These are phyloP conservation scores for Motacilla alba DNA, from an alignment of 2,113 vertebrate species.

Conservation along the genomic window DNA sequence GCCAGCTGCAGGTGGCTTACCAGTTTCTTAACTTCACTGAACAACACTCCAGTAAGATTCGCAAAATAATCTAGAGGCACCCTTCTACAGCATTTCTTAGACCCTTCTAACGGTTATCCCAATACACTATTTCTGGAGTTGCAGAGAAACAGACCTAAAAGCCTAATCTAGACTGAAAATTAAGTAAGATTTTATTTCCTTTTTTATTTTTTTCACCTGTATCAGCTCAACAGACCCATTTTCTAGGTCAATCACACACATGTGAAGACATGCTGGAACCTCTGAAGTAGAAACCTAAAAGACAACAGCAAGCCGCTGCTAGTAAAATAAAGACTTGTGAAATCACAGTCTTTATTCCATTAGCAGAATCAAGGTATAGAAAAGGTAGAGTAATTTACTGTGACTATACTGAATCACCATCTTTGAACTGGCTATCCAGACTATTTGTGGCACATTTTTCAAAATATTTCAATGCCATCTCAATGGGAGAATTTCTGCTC, in stretches of 20 bases:
- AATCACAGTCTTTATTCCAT: not conserved
- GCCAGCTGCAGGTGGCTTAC: not conserved
- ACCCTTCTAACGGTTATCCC: not conserved
- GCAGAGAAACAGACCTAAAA: not conserved
- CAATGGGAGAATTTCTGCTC: not conserved
- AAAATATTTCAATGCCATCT: not conserved
- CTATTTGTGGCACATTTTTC: not conserved
- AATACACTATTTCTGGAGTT: not conserved
- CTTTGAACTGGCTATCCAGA: not conserved
- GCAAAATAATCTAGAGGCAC: not conserved
- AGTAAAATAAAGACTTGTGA: not conserved
- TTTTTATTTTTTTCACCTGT: not conserved
- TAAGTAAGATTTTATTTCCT: fast-evolving
- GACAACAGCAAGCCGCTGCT: not conserved
- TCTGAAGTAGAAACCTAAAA: not conserved
- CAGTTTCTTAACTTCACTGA: not conserved
- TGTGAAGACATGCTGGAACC: not conserved
- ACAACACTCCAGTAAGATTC: not conserved
- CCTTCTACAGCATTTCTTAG: not conserved
- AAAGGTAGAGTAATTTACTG: not conserved
- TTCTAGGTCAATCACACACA: not conserved
- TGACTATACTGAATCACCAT: not conserved
- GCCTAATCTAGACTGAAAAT: not conserved
- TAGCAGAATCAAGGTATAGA: not conserved
- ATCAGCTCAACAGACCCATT: not conserved